Base-by-base conservation (phyloP, 2,797 vertebrate genomes). In the Thunnus albacares region DNA sequence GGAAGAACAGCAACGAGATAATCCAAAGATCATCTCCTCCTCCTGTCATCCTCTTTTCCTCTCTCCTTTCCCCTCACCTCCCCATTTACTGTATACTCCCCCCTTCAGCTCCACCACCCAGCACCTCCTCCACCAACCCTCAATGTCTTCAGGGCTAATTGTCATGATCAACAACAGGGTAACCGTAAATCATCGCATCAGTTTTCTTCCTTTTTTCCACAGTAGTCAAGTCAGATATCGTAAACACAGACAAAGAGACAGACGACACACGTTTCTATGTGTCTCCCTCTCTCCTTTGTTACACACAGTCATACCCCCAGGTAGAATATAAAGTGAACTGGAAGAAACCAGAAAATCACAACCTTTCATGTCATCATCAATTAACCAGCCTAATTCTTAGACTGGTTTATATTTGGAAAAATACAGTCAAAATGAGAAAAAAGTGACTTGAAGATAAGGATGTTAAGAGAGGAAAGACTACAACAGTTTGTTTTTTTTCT, bases 161-260 rank as follows among this genome's bases (percentile, higher is more conserved):
- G 69, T 68, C 61, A 71, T 56, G 41, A 74, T 75, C 59, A 72
- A 20, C 51, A 59, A 49, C 56, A 77, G 60, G 68, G 60, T 68
- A 79, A 35, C 71, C 65, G 60, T 83, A 91, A 86, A 90, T 87
- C 85, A 90, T 80, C 38, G 72, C 67, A 59, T 86, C 82, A 82
- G 56, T 69, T 62, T 75, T 75, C 71, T 59, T 75, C 57, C 24
- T 20, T 43, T 28, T 63, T 76, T 84, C 22, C 22, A 11, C 72
- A 52, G 51, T 35, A 70, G 68, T 66, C 53, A 20, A 38, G 41
- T 56, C 10, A 11, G 30, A 53, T 71, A 67, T 30, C 2, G 6
- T 28, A 84, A 81, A 72, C 57, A 79, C 63, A 78, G 68, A 72
- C 43, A 75, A n/a, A 80, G 62, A 66, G 14, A 57, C 38, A 28